Base-by-base conservation (phyloP, 2,888 invertebrate genomes). In the Hypena proboscidalis region DNA sequence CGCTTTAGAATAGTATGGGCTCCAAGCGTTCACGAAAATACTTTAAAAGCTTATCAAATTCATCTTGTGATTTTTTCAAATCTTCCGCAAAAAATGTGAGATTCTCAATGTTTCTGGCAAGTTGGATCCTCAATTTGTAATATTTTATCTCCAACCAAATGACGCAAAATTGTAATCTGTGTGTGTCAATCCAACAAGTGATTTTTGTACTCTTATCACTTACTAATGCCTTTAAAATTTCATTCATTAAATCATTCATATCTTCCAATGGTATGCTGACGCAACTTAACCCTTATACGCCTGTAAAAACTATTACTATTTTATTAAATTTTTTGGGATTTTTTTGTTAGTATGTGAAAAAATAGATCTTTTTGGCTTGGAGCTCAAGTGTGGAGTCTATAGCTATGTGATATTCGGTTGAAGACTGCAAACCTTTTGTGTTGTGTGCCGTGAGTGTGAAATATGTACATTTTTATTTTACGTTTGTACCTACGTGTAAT, bases 341-440 rank as follows among this genome's bases (percentile, higher is more conserved):
- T 25, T 11, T 11, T 4, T 25, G 23, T 23, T 8, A 21, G 23
- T 5, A 2, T 7, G 14, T 14, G 13, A n/a, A n/a, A 4, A 17
- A 17, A 17, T 17, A 5, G 3, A 17, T 43, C 41, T 34, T 33
- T 26, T 4, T 38, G 9, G 58, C 68, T 74, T 70, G 78, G 73
- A 70, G 75, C 70, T 69, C 46, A 55, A 65, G 77, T 80, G 79
- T 80, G 72, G 74, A 77, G 78, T 78, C 63, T 80, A 63, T 76
- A 64, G 76, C 74, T 80, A 80, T 85, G 89, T 89, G 90, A 88
- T 87, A 80, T 82, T 83, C 74, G 74, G 75, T 77, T 82, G 83
- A 85, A 89, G 87, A 88, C 88, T 88, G 86, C 73, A 75, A 78
- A 79, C 74, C 68, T 75, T 62, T 66, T 80, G 82, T 85, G 80